Percentiles rank a stretch among this genome's conserved stretches.
phyloP scores from a whole-genome alignment of 2,797 vertebrate genomes.

The Xenopus petersii region DNA sequence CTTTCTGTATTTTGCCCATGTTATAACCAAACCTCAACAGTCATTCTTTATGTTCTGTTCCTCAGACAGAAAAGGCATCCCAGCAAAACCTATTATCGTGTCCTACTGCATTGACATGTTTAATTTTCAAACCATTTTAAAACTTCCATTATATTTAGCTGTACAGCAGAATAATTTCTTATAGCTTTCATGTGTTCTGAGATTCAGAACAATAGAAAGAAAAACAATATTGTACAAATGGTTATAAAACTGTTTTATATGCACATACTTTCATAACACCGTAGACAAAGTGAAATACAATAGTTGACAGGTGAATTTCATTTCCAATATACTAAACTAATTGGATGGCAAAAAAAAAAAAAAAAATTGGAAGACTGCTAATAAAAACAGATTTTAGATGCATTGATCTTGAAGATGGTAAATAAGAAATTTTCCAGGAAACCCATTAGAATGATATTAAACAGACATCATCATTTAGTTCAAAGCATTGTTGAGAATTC shows the following conservation, averaged over 20 bases:
- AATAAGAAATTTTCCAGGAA: conserved; percentile 53
- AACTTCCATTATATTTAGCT: conserved; percentile 8
- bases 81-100: background rate
- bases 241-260: conserved; percentile 57
- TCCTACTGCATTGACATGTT: background rate
- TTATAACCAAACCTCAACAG: no score
- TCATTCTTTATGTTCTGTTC: no score
- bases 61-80: no score
- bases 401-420: conserved; percentile 55
- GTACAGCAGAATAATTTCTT: conserved; percentile 14
- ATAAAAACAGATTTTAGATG: conserved; percentile 65
- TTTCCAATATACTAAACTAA: conserved; percentile 64
- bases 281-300: conserved; percentile 53
- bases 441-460: conserved; percentile 54
- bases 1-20: no score
- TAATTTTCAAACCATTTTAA: background rate
- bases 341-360: conserved; percentile 57
- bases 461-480: conserved; percentile 48
- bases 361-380: conserved; percentile 47
- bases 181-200: background rate
- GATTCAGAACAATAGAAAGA: background rate
- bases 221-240: conserved; percentile 26
- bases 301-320: conserved; percentile 62
- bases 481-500: conserved; percentile 1
- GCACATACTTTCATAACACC: conserved; percentile 52